Base-by-base conservation (phyloP, 2,888 invertebrate species). In the Myopa tessellatipennis region DNA sequence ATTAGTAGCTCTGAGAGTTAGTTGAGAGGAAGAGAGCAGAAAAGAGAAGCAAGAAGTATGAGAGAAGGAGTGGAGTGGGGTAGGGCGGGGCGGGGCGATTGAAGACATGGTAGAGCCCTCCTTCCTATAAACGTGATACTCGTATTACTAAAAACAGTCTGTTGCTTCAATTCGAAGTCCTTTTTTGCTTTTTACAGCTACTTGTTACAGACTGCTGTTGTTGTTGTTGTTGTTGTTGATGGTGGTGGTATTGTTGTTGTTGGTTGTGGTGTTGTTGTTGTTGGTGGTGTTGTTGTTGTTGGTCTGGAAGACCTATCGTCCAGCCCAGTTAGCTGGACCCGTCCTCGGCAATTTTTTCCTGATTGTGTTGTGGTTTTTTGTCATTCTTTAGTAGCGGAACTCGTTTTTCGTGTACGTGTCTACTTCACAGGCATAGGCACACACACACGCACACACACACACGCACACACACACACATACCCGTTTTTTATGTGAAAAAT, bases 161-260 rank as follows among this genome's bases (percentile, higher is more conserved):
- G 65, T 65, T 65, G 65, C 65, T 65, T 65, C 65, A 36, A 4
- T 36, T 26, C 36, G 36, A 40, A 1, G 50, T 18, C 3, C 68
- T 45, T 34, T 5, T 52, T 69, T 69, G 16, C 4, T 36, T 38
- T 4, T 71, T 71, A 36, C 6, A 36, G 38, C 40, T 34, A n/a
- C n/a, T n/a, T n/a, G n/a, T n/a, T n/a, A n/a, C n/a, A n/a, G n/a
- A n/a, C n/a, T n/a, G n/a, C n/a, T n/a, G n/a, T n/a, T n/a, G n/a
- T n/a, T n/a, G 71, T 71, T 71, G 70, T 14, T n/a, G 40, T 16
- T 36, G 8, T 58, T 71, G 8, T 50, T 60, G 0, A 7, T 69
- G 16, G 4, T 55, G 4, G 55, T 55, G 55, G 40, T 40, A 6
- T 8, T 55, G 55, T 55, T 6, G 55, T 55, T 55, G 55, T 55